phyloP scores from a whole-genome alignment of 2,113 vertebrate species.

The Dipodomys ordii region DNA sequence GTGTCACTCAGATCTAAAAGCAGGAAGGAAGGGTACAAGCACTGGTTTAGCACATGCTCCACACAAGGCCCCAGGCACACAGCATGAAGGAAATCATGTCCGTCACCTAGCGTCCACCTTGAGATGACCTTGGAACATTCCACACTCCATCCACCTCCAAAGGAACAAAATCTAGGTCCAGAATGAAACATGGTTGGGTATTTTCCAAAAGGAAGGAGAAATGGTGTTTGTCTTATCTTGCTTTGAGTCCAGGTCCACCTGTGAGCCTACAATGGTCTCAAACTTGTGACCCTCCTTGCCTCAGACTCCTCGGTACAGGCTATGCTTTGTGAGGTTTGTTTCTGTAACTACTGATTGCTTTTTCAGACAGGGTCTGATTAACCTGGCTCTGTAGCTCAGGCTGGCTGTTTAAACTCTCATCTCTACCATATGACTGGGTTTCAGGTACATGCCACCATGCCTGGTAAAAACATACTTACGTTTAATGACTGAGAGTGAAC shows the following conservation, averaged over 20 bases:
- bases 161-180: background rate
- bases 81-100: background rate
- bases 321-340: background rate
- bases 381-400: background rate
- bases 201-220: too few relatives aligned
- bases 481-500: conserved; percentile 96
- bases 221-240: too few relatives aligned
- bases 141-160: background rate
- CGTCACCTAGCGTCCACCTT: too few relatives aligned
- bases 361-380: background rate
- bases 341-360: background rate
- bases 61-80: background rate
- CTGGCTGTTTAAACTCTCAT: background rate
- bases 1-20: background rate
- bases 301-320: too few relatives aligned
- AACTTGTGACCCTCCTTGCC: too few relatives aligned
- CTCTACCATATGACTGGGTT: background rate
- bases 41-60: background rate
- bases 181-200: conserved; percentile 74
- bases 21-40: background rate
- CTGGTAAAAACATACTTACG: conserved; percentile 86
- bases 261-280: too few relatives aligned
- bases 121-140: background rate
- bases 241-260: too few relatives aligned
- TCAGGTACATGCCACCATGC: background rate